Evolutionary conservation across 2,113 vertebrate genomes (phyloP).

Genomic region (Leuciscus idus): DNA sequence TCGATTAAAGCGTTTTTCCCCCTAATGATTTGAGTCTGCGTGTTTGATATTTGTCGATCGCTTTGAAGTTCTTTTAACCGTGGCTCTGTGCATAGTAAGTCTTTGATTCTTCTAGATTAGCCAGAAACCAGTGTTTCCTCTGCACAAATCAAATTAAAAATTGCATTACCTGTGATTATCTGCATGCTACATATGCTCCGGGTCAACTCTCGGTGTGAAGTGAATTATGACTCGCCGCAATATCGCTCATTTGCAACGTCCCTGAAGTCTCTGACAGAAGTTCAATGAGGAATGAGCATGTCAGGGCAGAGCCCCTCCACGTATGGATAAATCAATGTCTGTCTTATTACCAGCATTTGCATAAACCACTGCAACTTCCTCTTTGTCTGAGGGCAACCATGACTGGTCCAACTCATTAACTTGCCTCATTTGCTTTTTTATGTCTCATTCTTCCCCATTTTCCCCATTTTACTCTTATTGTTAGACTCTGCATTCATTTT

Average conservation of each 20-base stretch:
- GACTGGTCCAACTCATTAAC: slow-evolving; percentile 11
- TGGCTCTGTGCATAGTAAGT: slow-evolving; percentile 1
- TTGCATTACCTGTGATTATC: slow-evolving; percentile 14
- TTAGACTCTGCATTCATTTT: slow-evolving; percentile 11
- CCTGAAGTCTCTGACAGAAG: slow-evolving; percentile 2
- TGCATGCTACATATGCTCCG: slow-evolving; percentile 16
- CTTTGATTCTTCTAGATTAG: neutral
- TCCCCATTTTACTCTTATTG: slow-evolving; percentile 1
- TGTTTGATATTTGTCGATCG: slow-evolving; percentile 32
- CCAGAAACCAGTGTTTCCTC: neutral
- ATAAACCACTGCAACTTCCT: slow-evolving; percentile 6
- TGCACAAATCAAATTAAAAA: neutral
- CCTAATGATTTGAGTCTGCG: slow-evolving; percentile 32
- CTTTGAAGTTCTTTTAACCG: slow-evolving; percentile 37
- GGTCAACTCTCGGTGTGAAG: slow-evolving; percentile 5
- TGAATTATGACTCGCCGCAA: slow-evolving; percentile 28
- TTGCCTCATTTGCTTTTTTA: slow-evolving; percentile 12
- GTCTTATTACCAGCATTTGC: slow-evolving; percentile 19
- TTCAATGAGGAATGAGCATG: slow-evolving; percentile 33
- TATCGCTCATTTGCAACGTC: slow-evolving; percentile 34
- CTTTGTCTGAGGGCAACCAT: slow-evolving; percentile 2
- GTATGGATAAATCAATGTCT: slow-evolving; percentile 34
- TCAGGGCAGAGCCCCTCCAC: slow-evolving; percentile 20
- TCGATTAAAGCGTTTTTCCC: slow-evolving; percentile 9
- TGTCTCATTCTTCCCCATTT: slow-evolving; percentile 15